Percentiles rank a stretch among this genome's conserved stretches.
These are phyloP conservation scores for Conomelus anceps DNA, from an alignment of 2,888 invertebrate genomes.

Conservation along the genomic window DNA sequence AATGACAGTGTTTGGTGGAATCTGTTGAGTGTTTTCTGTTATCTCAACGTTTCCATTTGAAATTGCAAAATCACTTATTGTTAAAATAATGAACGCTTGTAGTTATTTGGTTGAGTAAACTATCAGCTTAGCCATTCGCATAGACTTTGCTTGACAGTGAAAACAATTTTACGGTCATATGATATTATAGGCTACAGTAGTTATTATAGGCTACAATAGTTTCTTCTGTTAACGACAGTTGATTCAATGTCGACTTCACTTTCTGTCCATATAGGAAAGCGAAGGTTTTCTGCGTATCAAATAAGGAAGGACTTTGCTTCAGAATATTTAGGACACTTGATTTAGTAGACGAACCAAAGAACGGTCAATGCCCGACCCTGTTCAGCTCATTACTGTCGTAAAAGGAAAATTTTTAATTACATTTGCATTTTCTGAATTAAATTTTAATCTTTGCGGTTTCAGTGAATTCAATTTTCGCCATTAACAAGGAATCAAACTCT, in stretches of 20 bases:
- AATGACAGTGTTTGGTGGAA: neutral
- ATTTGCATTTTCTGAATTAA: neutral
- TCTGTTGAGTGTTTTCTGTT: too few relatives aligned
- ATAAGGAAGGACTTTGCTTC: neutral
- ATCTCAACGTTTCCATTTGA: neutral
- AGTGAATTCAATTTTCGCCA: neutral
- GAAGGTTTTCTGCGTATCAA: neutral
- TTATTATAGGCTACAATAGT: too few relatives aligned
- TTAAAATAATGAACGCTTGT: neutral
- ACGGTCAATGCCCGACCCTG: neutral
- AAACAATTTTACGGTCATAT: neutral
- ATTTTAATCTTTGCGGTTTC: neutral
- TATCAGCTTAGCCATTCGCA: neutral
- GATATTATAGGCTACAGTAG: neutral
- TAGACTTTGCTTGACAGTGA: neutral
- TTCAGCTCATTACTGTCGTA: neutral
- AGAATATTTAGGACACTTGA: neutral
- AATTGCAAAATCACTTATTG: neutral
- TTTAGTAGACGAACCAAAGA: neutral
- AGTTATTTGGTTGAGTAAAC: neutral
- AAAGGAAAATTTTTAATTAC: neutral
- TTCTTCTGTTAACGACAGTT: neutral
- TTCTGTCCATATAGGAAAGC: neutral
- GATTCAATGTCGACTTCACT: neutral
- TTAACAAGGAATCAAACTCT: neutral